Percentiles rank a stretch among this genome's conserved stretches.
phyloP scores from a whole-genome alignment of 2,797 vertebrate genomes.

The Microctenopoma steveboyesi region DNA sequence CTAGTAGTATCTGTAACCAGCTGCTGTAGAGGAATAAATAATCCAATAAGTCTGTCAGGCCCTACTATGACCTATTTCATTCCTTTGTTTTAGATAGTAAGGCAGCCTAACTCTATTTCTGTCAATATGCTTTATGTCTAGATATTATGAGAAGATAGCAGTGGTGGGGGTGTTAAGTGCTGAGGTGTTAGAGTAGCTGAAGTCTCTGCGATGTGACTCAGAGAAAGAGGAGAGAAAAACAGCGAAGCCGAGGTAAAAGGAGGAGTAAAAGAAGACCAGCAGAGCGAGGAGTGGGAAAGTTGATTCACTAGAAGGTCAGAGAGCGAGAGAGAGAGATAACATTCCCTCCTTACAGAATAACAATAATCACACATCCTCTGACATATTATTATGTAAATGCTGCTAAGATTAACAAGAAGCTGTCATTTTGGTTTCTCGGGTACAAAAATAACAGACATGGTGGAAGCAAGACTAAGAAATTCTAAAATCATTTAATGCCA shows the following conservation, averaged over 20 bases:
- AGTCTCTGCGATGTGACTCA: conserved; percentile 40
- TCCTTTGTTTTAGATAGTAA: conserved; percentile 23
- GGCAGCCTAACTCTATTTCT: conserved; percentile 27
- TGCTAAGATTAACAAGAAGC: conserved; percentile 21
- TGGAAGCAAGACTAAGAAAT: conserved; percentile 6
- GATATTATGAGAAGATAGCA: conserved; percentile 39
- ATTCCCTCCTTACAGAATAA: conserved; percentile 10
- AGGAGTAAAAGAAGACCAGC: conserved; percentile 26
- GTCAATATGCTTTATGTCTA: conserved; percentile 37
- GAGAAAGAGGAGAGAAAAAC: conserved; percentile 17
- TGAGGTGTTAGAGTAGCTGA: conserved; percentile 46
- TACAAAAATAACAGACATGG: conserved; percentile 28
- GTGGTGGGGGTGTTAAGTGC: conserved; percentile 42
- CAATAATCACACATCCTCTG: conserved; percentile 17
- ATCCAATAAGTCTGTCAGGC: conserved; percentile 9
- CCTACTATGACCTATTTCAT: conserved; percentile 4
- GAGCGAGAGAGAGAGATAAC: conserved; percentile 5
- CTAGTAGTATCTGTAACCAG: neutral
- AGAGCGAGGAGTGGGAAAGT: conserved; percentile 4
- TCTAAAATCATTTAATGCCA: neutral
- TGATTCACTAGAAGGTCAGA: conserved; percentile 25
- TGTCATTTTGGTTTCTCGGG: conserved; percentile 31
- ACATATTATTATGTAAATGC: conserved; percentile 24
- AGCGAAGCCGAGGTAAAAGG: neutral
- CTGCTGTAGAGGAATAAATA: conserved; percentile 3